Base-by-base conservation (phyloP, 2,888 invertebrate genomes). In the Calameuta pallipes region DNA sequence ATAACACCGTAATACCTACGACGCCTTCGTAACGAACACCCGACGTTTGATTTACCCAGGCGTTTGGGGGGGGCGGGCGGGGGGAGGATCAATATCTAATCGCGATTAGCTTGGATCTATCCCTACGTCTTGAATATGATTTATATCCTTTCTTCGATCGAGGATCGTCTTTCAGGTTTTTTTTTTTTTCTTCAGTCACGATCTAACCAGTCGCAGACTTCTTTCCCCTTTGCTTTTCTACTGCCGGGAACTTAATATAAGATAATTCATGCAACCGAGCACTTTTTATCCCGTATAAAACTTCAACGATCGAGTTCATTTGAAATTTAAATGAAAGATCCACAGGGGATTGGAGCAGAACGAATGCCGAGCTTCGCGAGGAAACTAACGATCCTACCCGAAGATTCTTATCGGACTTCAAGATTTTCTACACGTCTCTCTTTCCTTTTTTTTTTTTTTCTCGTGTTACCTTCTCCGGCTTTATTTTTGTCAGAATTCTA, bases 221-320 rank as follows among this genome's bases (percentile, higher is more conserved):
- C 6, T 56, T 56, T 56, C 23, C 23, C 56, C 56, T 56, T 56
- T 9, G 56, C 56, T 56, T 56, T 56, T 1, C 9, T 56, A 56
- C 56, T 23, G 2, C 56, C 56, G 56, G 37, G 75, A 82, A 81
- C 80, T 83, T 83, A 81, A 83, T 81, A 75, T 75, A 83, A 77
- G 82, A 82, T 85, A 85, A 85, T 85, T 85, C 83, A 85, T 85
- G 83, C 83, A 76, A 79, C 82, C 83, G 79, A 82, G 81, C 81
- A 80, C 80, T 83, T 85, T 85, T 85, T 83, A 83, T 82, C 82
- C 80, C 76, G 73, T 34, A 69, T 79, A 80, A 80, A 79, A 83
- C 78, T 80, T 56, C 79, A 80, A 80, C 83, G 82, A 82, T 82
- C 80, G 78, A 78, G 75, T 79, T 84, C 82, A 81, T 85, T 85